Evolutionary conservation across 2,113 vertebrate species (phyloP).

Genomic region (Struthio camelus): DNA sequence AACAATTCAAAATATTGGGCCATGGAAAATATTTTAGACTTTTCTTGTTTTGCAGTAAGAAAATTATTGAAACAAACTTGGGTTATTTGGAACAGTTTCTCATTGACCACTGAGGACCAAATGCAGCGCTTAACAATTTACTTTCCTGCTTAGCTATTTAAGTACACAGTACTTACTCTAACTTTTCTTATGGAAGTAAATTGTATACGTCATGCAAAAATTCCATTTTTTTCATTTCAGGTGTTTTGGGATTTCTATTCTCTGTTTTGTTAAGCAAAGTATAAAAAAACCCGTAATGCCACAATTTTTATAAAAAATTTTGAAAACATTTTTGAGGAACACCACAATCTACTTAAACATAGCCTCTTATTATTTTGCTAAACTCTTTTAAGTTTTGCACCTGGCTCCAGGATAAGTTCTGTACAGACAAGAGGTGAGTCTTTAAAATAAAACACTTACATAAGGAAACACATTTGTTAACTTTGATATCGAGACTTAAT

Average conservation of each 20-base stretch:
- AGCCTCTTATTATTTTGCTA: neutral
- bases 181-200: neutral
- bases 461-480: conserved; percentile 23
- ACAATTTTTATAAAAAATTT: neutral
- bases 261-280: neutral
- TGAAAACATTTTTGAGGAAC: neutral
- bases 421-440: neutral
- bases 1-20: neutral
- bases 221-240: neutral
- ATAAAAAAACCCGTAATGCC: neutral
- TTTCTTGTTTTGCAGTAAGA: neutral
- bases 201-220: neutral
- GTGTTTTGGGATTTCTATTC: neutral
- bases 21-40: neutral
- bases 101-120: neutral
- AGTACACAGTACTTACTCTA: neutral
- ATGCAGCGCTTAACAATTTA: neutral
- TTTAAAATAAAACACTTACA: neutral
- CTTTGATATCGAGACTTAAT: conserved; percentile 5
- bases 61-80: neutral
- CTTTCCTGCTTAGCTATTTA: neutral
- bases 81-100: neutral
- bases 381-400: neutral
- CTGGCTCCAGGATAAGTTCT: neutral
- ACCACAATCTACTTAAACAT: neutral